Evolutionary conservation across 2,797 vertebrate species (phyloP), one percentile per base, ranked within the genome.

Genomic region (Pipistrellus nathusii): DNA sequence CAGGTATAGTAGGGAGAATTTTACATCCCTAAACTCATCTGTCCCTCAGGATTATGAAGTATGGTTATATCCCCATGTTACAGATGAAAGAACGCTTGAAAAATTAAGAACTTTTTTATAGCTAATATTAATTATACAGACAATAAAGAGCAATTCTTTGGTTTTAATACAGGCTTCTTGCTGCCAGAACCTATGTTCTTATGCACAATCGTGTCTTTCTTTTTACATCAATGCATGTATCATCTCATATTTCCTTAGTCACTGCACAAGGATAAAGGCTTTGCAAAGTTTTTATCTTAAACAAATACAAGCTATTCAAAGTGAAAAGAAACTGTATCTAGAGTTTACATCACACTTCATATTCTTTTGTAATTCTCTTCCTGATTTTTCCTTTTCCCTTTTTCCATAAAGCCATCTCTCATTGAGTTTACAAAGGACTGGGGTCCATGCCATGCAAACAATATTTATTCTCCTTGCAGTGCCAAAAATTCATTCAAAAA

Each of bases 371-470:
- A 51, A 46, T 81, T 87, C 32, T 92, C 32, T 95, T 97, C 84
- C 73, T 90, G 95, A 57, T 90, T 88, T 80, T 55, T 62, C 48
- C 44, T 93, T 57, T 93, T 93, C 83, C 86, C 94, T 30, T 27
- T 97, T 94, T 95, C 93, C 91, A 98, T 77, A 94, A 94, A 96
- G 89, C 46, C 77, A 15, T 21, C 82, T 97, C 93, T 94, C 91
- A 88, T 1, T 48, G 94, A 66, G 78, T 66, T 94, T 12, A 13
- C 48, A 88, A 88, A 25, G 12, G 23, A n/a, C 73, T 64, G 91
- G 88, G 35, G 80, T 77, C 76, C 73, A 38, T 91, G 83, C 89
- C 81, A 76, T 72, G 55, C 85, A 94, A 93, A 95, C 89, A 93
- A 86, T 77, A 81, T 83, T 15, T 15, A 82, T 91, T 90, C 93